These are phyloP conservation scores for Propsilocerus akamusi DNA, from an alignment of 1,140 invertebrate species.

Conservation along the genomic window DNA sequence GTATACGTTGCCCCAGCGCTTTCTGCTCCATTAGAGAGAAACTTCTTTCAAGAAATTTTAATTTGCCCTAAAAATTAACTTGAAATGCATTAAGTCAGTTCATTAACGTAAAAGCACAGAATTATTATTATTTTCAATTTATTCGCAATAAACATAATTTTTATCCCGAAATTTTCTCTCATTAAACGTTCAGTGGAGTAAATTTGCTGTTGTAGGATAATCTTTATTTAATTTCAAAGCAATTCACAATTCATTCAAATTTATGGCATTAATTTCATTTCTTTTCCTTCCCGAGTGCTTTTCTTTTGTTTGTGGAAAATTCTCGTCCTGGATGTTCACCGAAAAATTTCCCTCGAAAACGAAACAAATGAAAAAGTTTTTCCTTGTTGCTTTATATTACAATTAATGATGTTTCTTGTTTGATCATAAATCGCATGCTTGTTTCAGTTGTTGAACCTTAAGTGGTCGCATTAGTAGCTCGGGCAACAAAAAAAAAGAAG, in stretches of 20 bases:
- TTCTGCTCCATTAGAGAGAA: neutral
- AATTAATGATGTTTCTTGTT: too few relatives aligned
- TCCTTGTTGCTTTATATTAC: neutral
- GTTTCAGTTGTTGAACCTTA: too few relatives aligned
- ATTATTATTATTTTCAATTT: conserved; percentile 1
- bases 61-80: neutral
- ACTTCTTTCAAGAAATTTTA: neutral
- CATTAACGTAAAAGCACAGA: too few relatives aligned
- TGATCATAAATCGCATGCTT: too few relatives aligned
- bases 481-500: too few relatives aligned
- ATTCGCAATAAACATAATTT: neutral
- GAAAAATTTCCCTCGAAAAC: neutral
- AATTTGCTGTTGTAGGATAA: too few relatives aligned
- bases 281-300: neutral
- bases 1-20: neutral
- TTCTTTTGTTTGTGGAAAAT: too few relatives aligned
- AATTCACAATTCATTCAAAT: conserved; percentile 4
- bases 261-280: conserved; percentile 4
- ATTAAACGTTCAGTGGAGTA: too few relatives aligned
- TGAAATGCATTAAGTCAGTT: neutral
- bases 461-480: too few relatives aligned
- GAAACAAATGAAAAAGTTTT: neutral
- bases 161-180: neutral
- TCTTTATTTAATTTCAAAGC: conserved; percentile 2
- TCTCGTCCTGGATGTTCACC: too few relatives aligned